Evolutionary conservation across 2,888 invertebrate genomes (phyloP), one percentile per base, ranked within the genome.

Genomic region (Eubasilissa splendida): DNA sequence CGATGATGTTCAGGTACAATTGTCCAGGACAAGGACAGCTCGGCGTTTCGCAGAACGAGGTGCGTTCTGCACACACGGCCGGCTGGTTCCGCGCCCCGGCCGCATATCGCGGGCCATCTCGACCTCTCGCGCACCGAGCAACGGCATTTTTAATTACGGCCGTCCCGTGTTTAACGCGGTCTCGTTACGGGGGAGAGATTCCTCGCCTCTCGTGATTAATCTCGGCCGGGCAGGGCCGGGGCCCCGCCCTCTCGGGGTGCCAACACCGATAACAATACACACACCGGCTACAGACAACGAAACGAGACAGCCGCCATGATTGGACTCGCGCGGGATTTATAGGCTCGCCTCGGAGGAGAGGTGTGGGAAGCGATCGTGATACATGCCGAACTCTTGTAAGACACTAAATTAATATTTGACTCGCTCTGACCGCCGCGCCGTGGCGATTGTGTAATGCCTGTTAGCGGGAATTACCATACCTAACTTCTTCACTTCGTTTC

Each of bases 101-200:
- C 33, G 68, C 50, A 66, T 71, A 77, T 80, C 80, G 76, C 50
- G 59, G 80, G 54, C 71, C 70, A 80, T 80, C 77, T 56, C 52
- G 68, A 56, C 63, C 59, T 52, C 60, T 14, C 52, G 73, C 71
- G 71, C 60, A 78, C 74, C n/a, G 76, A 77, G 80, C 74, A 81
- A 80, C 83, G 83, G 83, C 76, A 81, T 83, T 83, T 83, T 83
- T 83, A 83, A 83, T 83, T 83, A 83, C 81, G 76, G 75, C 76
- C 82, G 80, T 82, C 82, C 80, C 80, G 75, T 80, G 77, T 77
- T 80, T 77, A 76, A 73, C 68, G 80, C 68, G 66, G 73, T 60
- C 82, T 82, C 79, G 82, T 82, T 82, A 79, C 77, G 73, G 80
- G 76, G 54, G 70, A 80, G 76, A 80, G 80, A 80, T 80, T 80